Percentiles rank a stretch among this genome's conserved stretches.
Conservation (phyloP, 30 jellyfish, hydroid and myxozoan genomes). For the Hydractinia symbiolongicarpus region DNA sequence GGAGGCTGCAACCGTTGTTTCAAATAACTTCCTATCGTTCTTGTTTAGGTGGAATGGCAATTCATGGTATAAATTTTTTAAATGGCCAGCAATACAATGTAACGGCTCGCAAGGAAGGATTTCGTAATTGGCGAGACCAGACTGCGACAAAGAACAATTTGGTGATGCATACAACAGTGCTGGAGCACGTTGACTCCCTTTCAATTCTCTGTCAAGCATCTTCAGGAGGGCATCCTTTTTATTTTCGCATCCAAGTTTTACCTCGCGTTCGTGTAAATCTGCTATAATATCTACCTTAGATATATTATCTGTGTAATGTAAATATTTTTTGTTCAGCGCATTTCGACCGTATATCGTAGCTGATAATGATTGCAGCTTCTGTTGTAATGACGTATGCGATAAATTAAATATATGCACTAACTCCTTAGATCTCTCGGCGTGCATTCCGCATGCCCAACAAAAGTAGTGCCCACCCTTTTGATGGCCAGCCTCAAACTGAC, state of each 20-base stretch:
- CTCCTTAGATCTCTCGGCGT: neutral
- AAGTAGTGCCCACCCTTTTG: constrained; percentile 28
- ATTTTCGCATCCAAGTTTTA: neutral
- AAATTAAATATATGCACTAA: constrained; percentile 12
- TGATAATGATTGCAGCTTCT: neutral
- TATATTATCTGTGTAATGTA: neutral
- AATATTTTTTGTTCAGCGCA: neutral
- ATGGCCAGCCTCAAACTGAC: constrained; percentile 28
- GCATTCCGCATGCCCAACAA: constrained; percentile 29
- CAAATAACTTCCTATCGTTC: neutral
- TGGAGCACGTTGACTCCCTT: constrained; percentile 26
- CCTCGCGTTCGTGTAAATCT: constrained; percentile 23
- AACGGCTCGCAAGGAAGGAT: constrained; percentile 29
- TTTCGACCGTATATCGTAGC: neutral
- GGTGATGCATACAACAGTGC: constrained; percentile 14
- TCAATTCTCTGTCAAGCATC: neutral
- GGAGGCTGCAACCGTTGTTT: constrained; percentile 8
- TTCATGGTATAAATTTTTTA: constrained; percentile 29
- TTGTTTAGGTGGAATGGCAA: constrained; percentile 29
- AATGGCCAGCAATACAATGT: constrained; percentile 19
- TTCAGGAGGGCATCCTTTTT: neutral
- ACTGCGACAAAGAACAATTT: neutral
- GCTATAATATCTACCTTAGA: neutral
- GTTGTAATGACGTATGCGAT: neutral
- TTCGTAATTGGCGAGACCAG: constrained; percentile 2